phyloP scores from a whole-genome alignment of 2,888 invertebrate genomes.

The Coelopa pilipes region DNA sequence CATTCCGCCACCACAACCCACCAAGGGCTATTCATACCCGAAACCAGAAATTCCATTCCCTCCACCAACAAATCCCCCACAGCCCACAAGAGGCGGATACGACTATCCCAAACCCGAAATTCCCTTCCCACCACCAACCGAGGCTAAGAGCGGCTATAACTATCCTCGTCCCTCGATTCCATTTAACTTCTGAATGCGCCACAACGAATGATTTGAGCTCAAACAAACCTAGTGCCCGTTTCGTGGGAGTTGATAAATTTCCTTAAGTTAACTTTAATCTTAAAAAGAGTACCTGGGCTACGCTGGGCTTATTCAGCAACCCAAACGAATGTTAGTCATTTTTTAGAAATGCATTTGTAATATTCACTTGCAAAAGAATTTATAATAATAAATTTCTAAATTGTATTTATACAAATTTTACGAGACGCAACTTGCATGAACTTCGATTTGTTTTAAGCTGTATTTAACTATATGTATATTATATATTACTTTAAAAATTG shows the following conservation, averaged over 20 bases:
- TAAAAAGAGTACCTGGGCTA: conserved; percentile 51
- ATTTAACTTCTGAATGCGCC: conserved; percentile 50
- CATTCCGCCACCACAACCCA: conserved; percentile 43
- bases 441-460: conserved; percentile 11
- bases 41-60: conserved; percentile 50
- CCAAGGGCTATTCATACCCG: conserved; percentile 48
- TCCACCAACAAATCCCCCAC: conserved; percentile 31
- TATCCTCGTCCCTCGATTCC: conserved; percentile 56
- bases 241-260: conserved; percentile 33
- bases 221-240: background rate
- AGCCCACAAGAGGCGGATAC: conserved; percentile 46
- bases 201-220: background rate
- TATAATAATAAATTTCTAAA: background rate
- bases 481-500: too few species aligned
- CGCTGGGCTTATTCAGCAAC: conserved; percentile 27
- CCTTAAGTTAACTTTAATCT: conserved; percentile 44
- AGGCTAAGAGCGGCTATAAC: conserved; percentile 50
- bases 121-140: conserved; percentile 45
- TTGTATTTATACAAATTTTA: background rate
- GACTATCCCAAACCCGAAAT: conserved; percentile 48
- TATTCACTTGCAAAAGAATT: conserved; percentile 18
- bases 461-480: background rate
- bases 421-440: background rate
- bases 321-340: conserved; percentile 61
- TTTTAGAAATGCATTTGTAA: conserved; percentile 49